Conservation (phyloP, 2,797 vertebrate genomes). For the Nyctalus aviator region DNA sequence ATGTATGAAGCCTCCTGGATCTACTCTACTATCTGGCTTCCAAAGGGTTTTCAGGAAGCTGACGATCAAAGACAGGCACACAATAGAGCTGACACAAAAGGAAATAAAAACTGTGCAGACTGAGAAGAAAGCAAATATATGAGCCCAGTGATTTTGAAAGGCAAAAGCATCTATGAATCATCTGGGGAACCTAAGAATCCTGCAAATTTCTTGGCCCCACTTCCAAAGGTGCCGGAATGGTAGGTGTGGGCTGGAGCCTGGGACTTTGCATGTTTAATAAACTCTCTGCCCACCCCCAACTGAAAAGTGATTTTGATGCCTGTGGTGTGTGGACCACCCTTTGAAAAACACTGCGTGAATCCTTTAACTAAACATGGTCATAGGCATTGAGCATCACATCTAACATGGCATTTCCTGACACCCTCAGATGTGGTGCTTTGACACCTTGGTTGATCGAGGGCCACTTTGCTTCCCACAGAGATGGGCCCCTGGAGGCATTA, state of each 20-base stretch:
- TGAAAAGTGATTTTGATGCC: not conserved
- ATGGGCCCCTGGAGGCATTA: not conserved
- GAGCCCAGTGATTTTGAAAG: not conserved
- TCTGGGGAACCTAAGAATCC: not conserved
- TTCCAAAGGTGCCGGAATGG: not conserved
- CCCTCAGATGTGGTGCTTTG: not conserved
- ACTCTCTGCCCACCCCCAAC: not conserved
- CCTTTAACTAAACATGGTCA: not conserved
- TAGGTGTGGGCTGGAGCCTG: not conserved
- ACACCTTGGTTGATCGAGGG: not conserved
- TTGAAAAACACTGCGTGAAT: not conserved
- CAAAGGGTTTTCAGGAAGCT: conserved; percentile 46
- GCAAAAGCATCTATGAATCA: not conserved
- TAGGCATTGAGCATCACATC: not conserved
- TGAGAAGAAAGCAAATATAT: not conserved
- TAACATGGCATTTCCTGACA: not conserved
- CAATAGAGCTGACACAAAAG: conserved; percentile 68
- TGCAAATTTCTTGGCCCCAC: not conserved
- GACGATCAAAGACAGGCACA: not conserved
- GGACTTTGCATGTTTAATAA: not conserved
- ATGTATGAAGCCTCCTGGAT: not conserved
- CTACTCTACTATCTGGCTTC: not conserved
- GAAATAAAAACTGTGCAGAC: not conserved
- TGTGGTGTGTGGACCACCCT: not conserved
- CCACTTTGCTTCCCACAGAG: not conserved